Percentiles rank a stretch among this genome's conserved stretches.
phyloP scores from a whole-genome alignment of 2,113 vertebrate genomes.

The Parus major region DNA sequence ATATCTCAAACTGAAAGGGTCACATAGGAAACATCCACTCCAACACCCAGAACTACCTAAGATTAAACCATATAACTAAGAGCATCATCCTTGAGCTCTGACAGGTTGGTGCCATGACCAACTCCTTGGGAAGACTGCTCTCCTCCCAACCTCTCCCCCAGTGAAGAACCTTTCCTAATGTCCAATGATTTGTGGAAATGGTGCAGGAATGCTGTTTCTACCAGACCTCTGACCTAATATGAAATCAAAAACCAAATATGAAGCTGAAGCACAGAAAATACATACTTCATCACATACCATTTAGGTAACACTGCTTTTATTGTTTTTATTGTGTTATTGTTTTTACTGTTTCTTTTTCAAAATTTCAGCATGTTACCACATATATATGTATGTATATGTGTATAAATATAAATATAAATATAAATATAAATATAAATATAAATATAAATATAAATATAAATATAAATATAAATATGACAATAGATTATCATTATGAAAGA shows the following conservation, averaged over 20 bases:
- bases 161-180: neutral
- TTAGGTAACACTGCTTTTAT: neutral
- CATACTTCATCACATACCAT: neutral
- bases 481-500: neutral
- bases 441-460: neutral
- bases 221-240: neutral
- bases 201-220: neutral
- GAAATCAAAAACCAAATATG: neutral
- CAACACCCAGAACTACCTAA: neutral
- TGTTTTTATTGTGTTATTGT: neutral
- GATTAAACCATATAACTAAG: neutral
- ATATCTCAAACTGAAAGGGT: neutral
- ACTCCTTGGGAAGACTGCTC: neutral
- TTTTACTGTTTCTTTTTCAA: neutral
- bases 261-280: neutral
- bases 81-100: neutral
- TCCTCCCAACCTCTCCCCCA: accelerated
- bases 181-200: neutral
- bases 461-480: neutral
- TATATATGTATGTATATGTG: no score
- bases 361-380: neutral
- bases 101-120: neutral
- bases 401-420: neutral
- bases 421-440: neutral
- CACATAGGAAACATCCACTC: accelerated